Conservation (phyloP, 2,797 vertebrate species). For the Catamblyrhynchus diadema region DNA sequence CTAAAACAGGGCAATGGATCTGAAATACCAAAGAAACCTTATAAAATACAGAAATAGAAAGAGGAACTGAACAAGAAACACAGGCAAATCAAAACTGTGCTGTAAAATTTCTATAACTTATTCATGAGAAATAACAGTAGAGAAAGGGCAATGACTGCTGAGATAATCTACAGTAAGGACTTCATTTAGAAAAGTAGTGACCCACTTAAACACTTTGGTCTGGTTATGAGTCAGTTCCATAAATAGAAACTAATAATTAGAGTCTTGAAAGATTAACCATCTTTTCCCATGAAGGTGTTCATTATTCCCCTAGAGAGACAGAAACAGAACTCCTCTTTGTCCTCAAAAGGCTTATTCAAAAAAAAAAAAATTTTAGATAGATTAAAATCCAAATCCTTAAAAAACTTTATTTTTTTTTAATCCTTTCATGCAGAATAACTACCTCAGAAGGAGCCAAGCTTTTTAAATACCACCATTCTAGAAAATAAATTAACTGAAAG, state of each 20-base stretch:
- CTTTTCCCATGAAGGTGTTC: neutral
- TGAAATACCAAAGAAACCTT: neutral
- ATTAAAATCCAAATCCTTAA: neutral
- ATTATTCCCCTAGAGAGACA: neutral
- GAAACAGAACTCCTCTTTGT: neutral
- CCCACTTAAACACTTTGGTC: neutral
- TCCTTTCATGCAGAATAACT: neutral
- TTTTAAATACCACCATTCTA: neutral
- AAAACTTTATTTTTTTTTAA: neutral
- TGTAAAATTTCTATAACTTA: neutral
- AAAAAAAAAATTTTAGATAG: neutral
- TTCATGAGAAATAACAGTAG: neutral
- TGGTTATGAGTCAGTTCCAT: neutral
- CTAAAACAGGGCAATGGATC: neutral
- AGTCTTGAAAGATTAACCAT: neutral
- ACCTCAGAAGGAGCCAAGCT: neutral
- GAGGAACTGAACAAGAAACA: neutral
- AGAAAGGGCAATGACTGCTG: neutral
- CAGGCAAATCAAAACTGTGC: neutral
- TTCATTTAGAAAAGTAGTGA: neutral
- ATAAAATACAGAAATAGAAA: neutral
- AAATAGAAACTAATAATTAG: neutral
- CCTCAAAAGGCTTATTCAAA: neutral
- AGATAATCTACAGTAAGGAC: neutral
- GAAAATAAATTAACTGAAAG: neutral